These are phyloP conservation scores for Serripes groenlandicus DNA, from an alignment of 2,888 invertebrate species.

Conservation along the genomic window DNA sequence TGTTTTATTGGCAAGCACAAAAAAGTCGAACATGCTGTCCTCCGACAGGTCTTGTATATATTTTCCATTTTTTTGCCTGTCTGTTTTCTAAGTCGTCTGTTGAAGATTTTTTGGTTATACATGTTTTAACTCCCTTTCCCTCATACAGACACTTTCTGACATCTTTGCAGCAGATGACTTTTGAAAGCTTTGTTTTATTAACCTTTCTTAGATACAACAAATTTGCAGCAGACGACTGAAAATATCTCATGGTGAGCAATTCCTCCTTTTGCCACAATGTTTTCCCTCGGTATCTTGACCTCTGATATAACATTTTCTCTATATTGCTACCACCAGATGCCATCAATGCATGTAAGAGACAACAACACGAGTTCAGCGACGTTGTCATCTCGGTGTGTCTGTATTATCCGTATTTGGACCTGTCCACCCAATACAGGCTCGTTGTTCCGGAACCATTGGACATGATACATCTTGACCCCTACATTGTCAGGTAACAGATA, in stretches of 20 bases:
- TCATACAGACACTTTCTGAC: not conserved
- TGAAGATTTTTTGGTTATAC: too few relatives aligned
- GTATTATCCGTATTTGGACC: slow-evolving; percentile 57
- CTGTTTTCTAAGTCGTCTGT: too few relatives aligned
- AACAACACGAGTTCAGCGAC: slow-evolving; percentile 28
- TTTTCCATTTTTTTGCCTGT: too few relatives aligned
- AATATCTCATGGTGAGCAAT: not conserved
- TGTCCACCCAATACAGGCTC: slow-evolving; percentile 22
- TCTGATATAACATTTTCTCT: too few relatives aligned
- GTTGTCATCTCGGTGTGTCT: slow-evolving; percentile 29
- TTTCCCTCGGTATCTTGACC: too few relatives aligned
- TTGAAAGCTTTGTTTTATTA: not conserved
- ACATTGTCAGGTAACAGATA: slow-evolving; percentile 45
- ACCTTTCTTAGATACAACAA: too few relatives aligned
- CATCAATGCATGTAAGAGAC: slow-evolving; percentile 27
- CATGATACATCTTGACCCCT: slow-evolving; percentile 25
- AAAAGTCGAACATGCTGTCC: too few relatives aligned
- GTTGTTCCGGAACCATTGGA: slow-evolving; percentile 40
- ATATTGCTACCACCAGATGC: too few relatives aligned
- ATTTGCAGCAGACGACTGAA: not conserved
- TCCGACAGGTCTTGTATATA: too few relatives aligned
- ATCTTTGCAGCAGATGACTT: too few relatives aligned
- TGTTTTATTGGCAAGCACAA: too few relatives aligned
- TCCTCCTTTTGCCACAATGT: not conserved
- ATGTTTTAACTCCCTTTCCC: not conserved